Evolutionary conservation across 2,113 vertebrate species (phyloP), one percentile per base, ranked within the genome.

Genomic region (Pangasianodon gigas): DNA sequence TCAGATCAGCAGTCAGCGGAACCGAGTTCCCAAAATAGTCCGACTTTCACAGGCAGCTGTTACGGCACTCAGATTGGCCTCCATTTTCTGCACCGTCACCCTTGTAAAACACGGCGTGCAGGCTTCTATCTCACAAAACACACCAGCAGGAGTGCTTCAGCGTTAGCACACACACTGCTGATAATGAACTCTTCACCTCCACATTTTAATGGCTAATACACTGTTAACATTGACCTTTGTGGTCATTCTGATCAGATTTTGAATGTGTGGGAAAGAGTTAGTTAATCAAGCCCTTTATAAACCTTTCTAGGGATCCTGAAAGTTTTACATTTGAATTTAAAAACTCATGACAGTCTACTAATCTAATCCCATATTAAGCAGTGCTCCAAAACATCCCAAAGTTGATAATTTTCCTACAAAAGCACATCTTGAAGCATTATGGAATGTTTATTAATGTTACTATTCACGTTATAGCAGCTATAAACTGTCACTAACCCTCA

Each of bases 21-120:
- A 87, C 82, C 88, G 84, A 60, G 48, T 79, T 94, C 95, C 94
- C 67, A 95, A 94, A 96, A 96, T 96, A 96, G 94, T 89, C 91
- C 2, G 88, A 81, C 75, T 89, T 88, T 82, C 65, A 90, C 37
- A 75, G 44, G 37, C 95, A 95, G 95, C 95, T 95, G 95, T 92
- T 85, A 26, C 81, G 65, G 87, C 86, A 71, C 52, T 26, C 10
- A 1, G 58, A 46, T 60, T 46, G 56, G 81, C 88, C 90, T 94
- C 91, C 88, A 93, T 92, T 93, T 95, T 93, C 91, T 93, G 88
- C 86, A 83, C 86, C 46, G 92, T 94, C 91, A 93, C 84, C 74
- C 80, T 65, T 74, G 92, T 90, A 84, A 89, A 89, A 90, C 91
- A 86, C 84, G 44, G 85, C 1, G 11, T 16, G 24, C 48, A 7